Percentiles rank a stretch among this genome's conserved stretches.
phyloP scores from a whole-genome alignment of 2,888 invertebrate species.

The Dromius quadrimaculatus region DNA sequence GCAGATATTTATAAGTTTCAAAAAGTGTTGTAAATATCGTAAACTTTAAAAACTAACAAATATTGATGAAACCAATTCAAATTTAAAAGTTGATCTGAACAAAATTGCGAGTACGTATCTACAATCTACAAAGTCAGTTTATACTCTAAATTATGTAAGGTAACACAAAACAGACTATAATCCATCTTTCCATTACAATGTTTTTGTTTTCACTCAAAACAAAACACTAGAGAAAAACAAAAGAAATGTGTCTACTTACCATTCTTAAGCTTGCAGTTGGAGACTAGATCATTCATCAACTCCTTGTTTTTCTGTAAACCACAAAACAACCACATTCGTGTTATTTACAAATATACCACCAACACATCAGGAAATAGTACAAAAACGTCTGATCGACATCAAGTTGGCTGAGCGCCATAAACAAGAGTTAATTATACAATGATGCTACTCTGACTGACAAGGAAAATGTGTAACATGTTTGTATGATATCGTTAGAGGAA shows the following conservation, averaged over 20 bases:
- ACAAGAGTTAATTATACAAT: slow-evolving; percentile 44
- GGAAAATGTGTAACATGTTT: slow-evolving; percentile 1
- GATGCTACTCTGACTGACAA: slow-evolving; percentile 17
- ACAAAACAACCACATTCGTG: slow-evolving; percentile 59
- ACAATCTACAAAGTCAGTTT: no score
- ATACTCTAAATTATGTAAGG: no score
- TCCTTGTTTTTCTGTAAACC: slow-evolving; percentile 81
- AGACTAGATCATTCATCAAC: slow-evolving; percentile 79
- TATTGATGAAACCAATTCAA: no score
- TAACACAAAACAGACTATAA: no score
- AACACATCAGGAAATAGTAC: slow-evolving; percentile 22
- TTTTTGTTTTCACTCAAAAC: slow-evolving; percentile 28
- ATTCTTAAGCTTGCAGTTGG: slow-evolving; percentile 76
- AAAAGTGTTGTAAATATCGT: no score
- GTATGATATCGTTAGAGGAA: no score
- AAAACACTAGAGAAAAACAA: slow-evolving; percentile 26
- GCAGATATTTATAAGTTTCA: no score
- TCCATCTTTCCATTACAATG: no score
- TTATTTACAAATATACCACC: slow-evolving; percentile 27
- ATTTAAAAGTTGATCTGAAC: no score
- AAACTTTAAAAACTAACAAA: no score
- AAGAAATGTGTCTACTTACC: slow-evolving; percentile 68
- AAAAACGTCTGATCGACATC: slow-evolving; percentile 35
- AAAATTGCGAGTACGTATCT: no score
- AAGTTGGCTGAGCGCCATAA: slow-evolving; percentile 45